Evolutionary conservation across 2,113 vertebrate genomes (phyloP).

Genomic region (Crotalus tigris): DNA sequence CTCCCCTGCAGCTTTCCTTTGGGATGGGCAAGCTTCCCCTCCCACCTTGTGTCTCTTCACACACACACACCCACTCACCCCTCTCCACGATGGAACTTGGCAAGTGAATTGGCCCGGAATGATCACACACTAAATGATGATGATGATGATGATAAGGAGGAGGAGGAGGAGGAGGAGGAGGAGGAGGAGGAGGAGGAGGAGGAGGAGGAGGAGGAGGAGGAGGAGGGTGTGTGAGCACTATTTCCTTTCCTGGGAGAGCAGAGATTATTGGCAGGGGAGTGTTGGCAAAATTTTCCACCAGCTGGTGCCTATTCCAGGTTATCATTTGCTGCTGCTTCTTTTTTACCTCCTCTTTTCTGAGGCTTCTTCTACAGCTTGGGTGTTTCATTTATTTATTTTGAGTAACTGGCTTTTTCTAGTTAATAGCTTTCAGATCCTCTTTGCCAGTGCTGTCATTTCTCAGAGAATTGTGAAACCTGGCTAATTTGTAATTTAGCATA

Average conservation of each 20-base stretch:
- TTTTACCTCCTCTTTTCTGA: not conserved
- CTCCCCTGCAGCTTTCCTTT: not conserved
- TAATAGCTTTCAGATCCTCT: not conserved
- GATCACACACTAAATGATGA: not conserved
- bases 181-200: not conserved
- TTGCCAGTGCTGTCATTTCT: not conserved
- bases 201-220: not conserved
- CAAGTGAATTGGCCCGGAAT: not conserved
- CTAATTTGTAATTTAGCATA: not conserved
- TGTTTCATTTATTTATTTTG: not conserved
- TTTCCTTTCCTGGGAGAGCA: not conserved
- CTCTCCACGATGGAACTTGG: too few species aligned
- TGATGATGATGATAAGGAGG: too few species aligned
- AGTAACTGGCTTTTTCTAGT: not conserved
- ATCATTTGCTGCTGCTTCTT: not conserved
- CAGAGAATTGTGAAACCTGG: not conserved
- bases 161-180: not conserved
- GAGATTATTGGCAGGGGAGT: slow-evolving; percentile 6
- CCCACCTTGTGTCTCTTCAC: not conserved
- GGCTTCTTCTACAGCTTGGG: not conserved
- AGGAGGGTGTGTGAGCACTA: not conserved
- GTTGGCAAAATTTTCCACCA: not conserved
- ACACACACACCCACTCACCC: not conserved
- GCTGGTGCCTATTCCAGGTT: slow-evolving; percentile 17
- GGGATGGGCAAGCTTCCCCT: not conserved